phyloP scores from a whole-genome alignment of 1,140 invertebrate species.

The Caenorhabditis briggsae region DNA sequence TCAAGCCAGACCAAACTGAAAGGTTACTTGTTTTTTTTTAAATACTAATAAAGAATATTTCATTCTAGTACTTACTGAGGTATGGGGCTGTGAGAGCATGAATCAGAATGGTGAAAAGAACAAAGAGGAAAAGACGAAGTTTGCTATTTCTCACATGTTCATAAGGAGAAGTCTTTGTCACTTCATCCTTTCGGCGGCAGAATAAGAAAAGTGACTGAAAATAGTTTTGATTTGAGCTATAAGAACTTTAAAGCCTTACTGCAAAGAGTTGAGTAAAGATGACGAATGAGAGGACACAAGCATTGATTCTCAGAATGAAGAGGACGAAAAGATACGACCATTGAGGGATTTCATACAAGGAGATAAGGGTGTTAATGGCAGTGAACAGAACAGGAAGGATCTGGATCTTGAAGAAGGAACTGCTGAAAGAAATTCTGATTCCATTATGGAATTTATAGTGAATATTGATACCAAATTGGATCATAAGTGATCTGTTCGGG shows the following conservation, averaged over 20 bases:
- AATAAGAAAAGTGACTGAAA: slow-evolving; percentile 55
- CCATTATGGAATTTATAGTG: neutral
- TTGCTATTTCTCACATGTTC: slow-evolving; percentile 43
- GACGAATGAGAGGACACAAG: slow-evolving; percentile 20
- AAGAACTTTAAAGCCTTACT: neutral
- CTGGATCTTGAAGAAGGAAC: slow-evolving; percentile 49
- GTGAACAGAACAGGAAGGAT: slow-evolving; percentile 21
- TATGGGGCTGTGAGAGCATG: slow-evolving; percentile 47
- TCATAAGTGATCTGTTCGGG: slow-evolving; percentile 53
- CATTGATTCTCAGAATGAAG: slow-evolving; percentile 11
- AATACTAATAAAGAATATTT: neutral
- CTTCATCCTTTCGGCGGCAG: slow-evolving; percentile 46
- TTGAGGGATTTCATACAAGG: slow-evolving; percentile 21
- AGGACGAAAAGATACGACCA: neutral
- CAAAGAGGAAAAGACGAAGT: slow-evolving; percentile 43
- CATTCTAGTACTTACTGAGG: slow-evolving; percentile 24
- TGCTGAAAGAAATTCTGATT: slow-evolving; percentile 39
- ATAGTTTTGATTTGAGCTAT: neutral
- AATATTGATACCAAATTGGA: slow-evolving; percentile 23
- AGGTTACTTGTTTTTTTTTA: neutral
- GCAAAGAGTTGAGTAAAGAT: slow-evolving; percentile 36
- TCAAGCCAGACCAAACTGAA: slow-evolving; percentile 57
- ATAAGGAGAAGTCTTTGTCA: slow-evolving; percentile 47
- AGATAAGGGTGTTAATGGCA: slow-evolving; percentile 39
- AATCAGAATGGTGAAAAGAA: slow-evolving; percentile 29